A percentile compares a stretch with the other conserved stretches of the same genome.
These are phyloP conservation scores for Ptiloglossa arizonensis DNA, from an alignment of 1,140 invertebrate genomes.

Conservation along the genomic window DNA sequence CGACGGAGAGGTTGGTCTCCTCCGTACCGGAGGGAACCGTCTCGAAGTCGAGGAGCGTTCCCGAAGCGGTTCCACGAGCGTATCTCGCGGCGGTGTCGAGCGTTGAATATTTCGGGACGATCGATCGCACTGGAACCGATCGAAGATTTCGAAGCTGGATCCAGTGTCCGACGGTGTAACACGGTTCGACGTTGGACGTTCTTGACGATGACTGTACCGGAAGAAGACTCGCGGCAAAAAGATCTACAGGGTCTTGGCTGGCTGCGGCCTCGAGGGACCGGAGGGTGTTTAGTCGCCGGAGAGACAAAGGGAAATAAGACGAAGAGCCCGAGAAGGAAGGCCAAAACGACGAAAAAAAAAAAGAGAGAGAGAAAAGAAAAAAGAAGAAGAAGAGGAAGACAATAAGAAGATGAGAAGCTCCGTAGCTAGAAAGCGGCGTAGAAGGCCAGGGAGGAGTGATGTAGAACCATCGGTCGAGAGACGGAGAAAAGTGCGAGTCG, in stretches of 20 bases:
- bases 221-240: conserved; percentile 62
- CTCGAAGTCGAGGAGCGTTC: too few relatives aligned
- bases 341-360: conserved; percentile 36
- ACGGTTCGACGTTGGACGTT: background rate
- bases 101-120: background rate
- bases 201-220: conserved; percentile 63
- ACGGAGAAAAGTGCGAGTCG: conserved; percentile 41
- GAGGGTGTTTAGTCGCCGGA: conserved; percentile 57
- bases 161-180: background rate
- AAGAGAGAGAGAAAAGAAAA: too few relatives aligned
- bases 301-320: conserved; percentile 68
- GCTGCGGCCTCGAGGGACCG: conserved; percentile 49
- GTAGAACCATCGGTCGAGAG: background rate
- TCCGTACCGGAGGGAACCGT: too few relatives aligned
- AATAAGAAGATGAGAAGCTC: conserved; percentile 50
- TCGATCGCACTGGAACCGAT: conserved; percentile 2
- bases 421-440: conserved; percentile 38
- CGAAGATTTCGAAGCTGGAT: background rate
- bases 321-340: conserved; percentile 41
- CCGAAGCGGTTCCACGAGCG: too few relatives aligned
- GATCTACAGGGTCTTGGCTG: conserved; percentile 57
- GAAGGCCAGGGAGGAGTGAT: background rate
- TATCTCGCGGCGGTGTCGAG: too few relatives aligned
- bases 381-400: conserved; percentile 20
- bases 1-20: too few relatives aligned